Evolutionary conservation across 2,113 vertebrate genomes (phyloP), one percentile per base, ranked within the genome.

Genomic region (Toxotes chatareus): DNA sequence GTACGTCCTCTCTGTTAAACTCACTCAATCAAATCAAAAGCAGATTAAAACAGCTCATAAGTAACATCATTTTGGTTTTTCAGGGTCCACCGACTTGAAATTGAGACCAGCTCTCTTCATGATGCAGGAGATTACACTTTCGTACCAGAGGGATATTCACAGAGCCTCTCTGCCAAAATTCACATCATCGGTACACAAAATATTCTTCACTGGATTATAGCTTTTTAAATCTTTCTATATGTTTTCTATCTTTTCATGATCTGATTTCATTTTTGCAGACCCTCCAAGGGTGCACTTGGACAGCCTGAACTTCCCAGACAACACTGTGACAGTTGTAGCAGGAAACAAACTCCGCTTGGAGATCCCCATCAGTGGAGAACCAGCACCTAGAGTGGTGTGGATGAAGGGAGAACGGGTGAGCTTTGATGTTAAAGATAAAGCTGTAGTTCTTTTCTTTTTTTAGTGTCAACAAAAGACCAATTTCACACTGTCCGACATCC

Each of bases 271-370:
- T 79, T 85, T 65, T 83, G 4, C 91, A 99, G 98, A 99, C 92
- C 97, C 98, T 86, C 98, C 98, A 27, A 98, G 84, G 89, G 95
- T 99, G 84, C 95, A 96, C 75, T 91, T 99, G 88, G 98, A 99
- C 1, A 95, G 95, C 67, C 94, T 99, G 70, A 98, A 97, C 85
- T 95, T 96, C 61, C 94, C 94, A 27, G 94, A 96, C 76, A 99
- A 99, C 86, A 97, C 96, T 0, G 95, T 99, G 60, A 97, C 96
- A 53, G 95, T 99, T 21, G 95, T 99, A 76, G 98, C 98, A 70
- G 98, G 98, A 90, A 99, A 93, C 90, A 99, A 99, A 88, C 93
- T 99, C n/a, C 97, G 98, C 12, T 92, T 99, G 84, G 98, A 99
- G 91, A 95, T 99, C 66, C 98, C 98, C 5, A 93, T 99, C 87